phyloP scores from a whole-genome alignment of 2,797 vertebrate genomes.

The Micromesistius poutassou region DNA sequence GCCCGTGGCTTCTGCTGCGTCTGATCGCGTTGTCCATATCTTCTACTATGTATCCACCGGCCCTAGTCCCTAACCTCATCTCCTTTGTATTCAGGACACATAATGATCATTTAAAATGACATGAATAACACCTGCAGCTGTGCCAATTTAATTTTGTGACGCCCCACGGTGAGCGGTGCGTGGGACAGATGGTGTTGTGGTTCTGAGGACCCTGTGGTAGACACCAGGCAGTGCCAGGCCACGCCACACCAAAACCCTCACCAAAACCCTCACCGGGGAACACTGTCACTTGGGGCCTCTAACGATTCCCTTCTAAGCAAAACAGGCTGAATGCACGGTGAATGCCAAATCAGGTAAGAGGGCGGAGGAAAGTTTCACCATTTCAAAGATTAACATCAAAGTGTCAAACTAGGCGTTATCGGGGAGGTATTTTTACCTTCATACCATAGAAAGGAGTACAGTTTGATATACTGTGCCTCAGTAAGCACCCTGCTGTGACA shows the following conservation, averaged over 20 bases:
- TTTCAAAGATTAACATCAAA: neutral
- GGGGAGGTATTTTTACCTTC: neutral
- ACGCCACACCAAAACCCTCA: conserved; percentile 41
- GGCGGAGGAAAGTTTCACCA: neutral
- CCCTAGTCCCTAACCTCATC: conserved; percentile 25
- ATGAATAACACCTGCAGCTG: conserved; percentile 23
- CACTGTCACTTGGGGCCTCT: conserved; percentile 24
- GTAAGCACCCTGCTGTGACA: neutral
- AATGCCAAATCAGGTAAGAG: neutral
- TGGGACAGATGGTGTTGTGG: conserved; percentile 66
- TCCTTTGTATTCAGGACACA: conserved; percentile 21
- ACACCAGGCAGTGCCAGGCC: conserved; percentile 48
- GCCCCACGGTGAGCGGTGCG: conserved; percentile 47
- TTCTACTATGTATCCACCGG: conserved; percentile 18
- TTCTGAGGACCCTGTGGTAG: conserved; percentile 44
- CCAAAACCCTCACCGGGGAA: conserved; percentile 42
- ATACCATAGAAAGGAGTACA: neutral
- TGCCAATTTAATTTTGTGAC: conserved; percentile 52
- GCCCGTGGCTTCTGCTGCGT: conserved; percentile 29
- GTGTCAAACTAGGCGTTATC: neutral
- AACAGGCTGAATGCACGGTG: conserved; percentile 29
- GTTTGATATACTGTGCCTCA: neutral
- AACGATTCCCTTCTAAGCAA: conserved; percentile 22
- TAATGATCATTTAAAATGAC: conserved; percentile 1
- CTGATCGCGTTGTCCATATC: conserved; percentile 26